phyloP scores from a whole-genome alignment of 92 coral and sea anemone species.

The Montipora capitata region DNA sequence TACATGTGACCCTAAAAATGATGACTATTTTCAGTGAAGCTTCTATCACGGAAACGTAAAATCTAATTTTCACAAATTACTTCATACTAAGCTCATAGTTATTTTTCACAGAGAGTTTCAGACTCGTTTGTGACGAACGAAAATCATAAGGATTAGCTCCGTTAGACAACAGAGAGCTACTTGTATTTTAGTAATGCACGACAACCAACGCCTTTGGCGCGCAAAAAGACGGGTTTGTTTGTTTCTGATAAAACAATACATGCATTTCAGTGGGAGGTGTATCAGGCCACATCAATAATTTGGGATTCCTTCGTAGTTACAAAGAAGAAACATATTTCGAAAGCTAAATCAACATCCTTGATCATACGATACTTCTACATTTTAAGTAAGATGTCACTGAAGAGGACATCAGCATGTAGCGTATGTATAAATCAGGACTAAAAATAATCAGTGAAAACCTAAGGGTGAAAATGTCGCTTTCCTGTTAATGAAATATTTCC shows the following conservation, averaged over 20 bases:
- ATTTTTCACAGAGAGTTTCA: neutral
- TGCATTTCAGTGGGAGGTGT: neutral
- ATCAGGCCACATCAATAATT: neutral
- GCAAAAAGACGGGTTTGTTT: neutral
- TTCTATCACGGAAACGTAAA: too few species aligned
- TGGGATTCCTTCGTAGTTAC: neutral
- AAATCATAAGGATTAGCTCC: neutral
- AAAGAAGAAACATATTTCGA: too few species aligned
- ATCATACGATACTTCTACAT: too few species aligned
- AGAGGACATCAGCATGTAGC: too few species aligned
- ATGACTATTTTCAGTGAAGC: neutral
- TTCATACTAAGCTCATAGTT: neutral
- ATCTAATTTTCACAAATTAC: neutral
- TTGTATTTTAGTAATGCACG: neutral
- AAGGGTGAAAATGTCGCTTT: neutral
- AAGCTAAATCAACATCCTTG: too few species aligned
- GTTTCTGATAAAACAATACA: neutral
- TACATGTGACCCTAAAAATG: neutral
- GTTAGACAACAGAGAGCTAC: neutral
- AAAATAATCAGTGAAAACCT: too few species aligned
- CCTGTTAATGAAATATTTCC: conserved; percentile 15
- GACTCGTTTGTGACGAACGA: neutral
- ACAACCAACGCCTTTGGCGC: neutral
- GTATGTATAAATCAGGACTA: too few species aligned
- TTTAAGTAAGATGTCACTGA: too few species aligned